Evolutionary conservation across 2,888 invertebrate species (phyloP), one percentile per base, ranked within the genome.

Genomic region (Lucinisca nassula): DNA sequence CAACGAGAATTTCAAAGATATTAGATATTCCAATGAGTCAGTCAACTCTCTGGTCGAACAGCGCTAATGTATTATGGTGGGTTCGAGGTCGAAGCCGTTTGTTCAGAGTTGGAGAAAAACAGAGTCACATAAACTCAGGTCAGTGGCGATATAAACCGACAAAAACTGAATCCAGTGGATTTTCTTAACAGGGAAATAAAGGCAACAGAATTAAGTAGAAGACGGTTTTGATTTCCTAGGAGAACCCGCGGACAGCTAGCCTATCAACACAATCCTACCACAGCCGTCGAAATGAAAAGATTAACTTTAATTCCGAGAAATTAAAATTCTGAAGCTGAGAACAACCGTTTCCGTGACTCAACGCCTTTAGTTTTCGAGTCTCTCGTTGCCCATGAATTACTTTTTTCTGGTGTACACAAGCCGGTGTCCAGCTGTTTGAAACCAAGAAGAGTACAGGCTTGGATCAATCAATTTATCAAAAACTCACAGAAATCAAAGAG

Each of bases 51-150:
- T 87, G 87, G 84, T 77, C 87, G 0, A 84, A 87, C 38, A 87
- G 87, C 45, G 70, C 80, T 55, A 81, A 87, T 74, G n/a, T n/a
- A n/a, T n/a, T n/a, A n/a, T n/a, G n/a, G n/a, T n/a, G n/a, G n/a
- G n/a, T n/a, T n/a, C n/a, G 80, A 30, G 70, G 83, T 27, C 73
- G 72, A 27, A 89, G 90, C 55, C 49, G 88, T 30, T 12, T 45
- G 3, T 85, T 74, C 72, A 76, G 87, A 21, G 75, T 84, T 17
- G 83, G 85, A 21, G 80, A 88, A 79, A 87, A 89, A 27, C 89
- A 89, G 8, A 49, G 45, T 37, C 37, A 38, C 32, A 35, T 58
- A n/a, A 55, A 73, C 24, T 55, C 81, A 14, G 58, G 37, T 30
- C 81, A 75, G 14, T 75, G 75, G 74, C 67, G 75, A 32, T 30